phyloP scores from a whole-genome alignment of 2,113 vertebrate species.

The Dinomys branickii region DNA sequence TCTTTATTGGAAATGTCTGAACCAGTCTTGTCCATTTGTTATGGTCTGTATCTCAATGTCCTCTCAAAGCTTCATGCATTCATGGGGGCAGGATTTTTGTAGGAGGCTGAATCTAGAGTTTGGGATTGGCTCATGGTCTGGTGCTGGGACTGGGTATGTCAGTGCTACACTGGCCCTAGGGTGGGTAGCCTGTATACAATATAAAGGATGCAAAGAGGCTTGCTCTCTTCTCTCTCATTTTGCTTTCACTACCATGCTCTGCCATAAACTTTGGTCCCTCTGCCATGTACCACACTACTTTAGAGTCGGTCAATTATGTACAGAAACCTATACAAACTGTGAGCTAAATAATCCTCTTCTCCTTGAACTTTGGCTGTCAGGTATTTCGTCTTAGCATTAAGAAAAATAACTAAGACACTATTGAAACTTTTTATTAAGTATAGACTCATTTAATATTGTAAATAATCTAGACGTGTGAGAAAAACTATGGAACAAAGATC shows the following conservation, averaged over 20 bases:
- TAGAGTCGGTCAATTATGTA: background rate
- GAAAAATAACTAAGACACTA: background rate
- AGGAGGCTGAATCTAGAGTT: background rate
- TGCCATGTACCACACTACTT: background rate
- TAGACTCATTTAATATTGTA: background rate
- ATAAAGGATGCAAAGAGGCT: background rate
- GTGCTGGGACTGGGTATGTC: background rate
- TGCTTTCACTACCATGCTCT: background rate
- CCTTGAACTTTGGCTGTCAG: background rate
- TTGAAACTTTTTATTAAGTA: background rate
- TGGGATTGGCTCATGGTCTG: background rate
- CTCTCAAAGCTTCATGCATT: background rate
- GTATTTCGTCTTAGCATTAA: background rate
- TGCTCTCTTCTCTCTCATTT: background rate
- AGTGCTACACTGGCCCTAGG: background rate
- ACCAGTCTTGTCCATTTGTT: background rate
- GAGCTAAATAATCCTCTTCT: background rate
- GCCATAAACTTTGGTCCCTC: background rate
- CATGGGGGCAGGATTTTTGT: background rate
- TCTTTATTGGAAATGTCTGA: background rate
- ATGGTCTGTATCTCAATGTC: background rate
- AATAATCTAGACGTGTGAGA: background rate
- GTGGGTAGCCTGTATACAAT: background rate
- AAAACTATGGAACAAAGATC: background rate
- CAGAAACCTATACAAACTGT: background rate